Base-by-base conservation (phyloP, 2,113 vertebrate genomes). In the Empidonax alnorum region DNA sequence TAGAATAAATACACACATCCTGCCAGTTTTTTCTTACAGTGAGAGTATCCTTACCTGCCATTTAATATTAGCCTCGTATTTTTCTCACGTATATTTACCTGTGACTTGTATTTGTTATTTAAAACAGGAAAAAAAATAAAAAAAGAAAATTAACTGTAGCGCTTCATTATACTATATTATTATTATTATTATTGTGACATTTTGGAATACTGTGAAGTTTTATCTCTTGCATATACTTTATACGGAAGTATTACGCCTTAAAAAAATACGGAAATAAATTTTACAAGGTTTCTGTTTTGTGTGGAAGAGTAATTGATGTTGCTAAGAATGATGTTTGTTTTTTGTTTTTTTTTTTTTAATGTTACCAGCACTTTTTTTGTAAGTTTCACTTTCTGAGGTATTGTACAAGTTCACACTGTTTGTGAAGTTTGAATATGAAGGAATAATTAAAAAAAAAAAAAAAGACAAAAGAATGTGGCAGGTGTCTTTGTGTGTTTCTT, bases 161-260 rank as follows among this genome's bases (percentile, higher is more conserved):
- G 98, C 98, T 98, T 98, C 98, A 98, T 98, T 98, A 98, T 98
- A 98, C 98, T 98, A 98, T 98, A 98, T 97, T 98, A 97, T 97
- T 97, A 97, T 97, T 97, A 98, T 98, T 98, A 98, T 98, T 98
- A 98, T 98, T 98, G 98, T 98, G 98, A 98, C 98, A 98, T 98
- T 98, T 98, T 98, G 98, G 98, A 98, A 98, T 98, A 98, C 98
- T 98, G 98, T 98, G 98, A 98, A 98, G 98, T 98, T 98, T 98
- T 98, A 98, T 98, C 98, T 98, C 98, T 98, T 98, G 98, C 98
- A 98, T 98, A 98, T 98, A 98, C 98, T 98, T 98, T 98, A 98
- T 98, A 98, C 98, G 85, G 98, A 98, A 98, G 98, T 98, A 98
- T 98, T 98, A 98, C 98, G 98, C 98, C 98, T 98, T 98, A 98